A percentile compares a stretch with the other conserved stretches of the same genome.
phyloP scores from a whole-genome alignment of 2,113 vertebrate genomes.

The Hemiscyllium ocellatum region DNA sequence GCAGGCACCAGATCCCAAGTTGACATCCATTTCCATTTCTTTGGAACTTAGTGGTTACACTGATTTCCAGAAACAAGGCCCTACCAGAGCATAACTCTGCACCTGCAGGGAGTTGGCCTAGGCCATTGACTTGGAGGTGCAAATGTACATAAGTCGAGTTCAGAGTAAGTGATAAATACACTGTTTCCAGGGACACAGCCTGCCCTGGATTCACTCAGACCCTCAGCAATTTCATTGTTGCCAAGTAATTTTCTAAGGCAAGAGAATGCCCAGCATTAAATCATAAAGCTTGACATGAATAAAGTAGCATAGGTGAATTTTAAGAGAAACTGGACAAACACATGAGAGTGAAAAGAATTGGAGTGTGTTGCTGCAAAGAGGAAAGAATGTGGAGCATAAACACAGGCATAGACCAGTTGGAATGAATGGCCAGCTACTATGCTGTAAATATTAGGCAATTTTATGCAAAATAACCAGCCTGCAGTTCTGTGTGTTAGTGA shows the following conservation, averaged over 20 bases:
- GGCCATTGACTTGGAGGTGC: not conserved
- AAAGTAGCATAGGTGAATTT: no score
- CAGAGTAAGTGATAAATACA: not conserved
- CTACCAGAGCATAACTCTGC: no score
- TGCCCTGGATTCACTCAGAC: not conserved
- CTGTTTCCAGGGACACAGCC: not conserved
- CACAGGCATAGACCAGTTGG: not conserved
- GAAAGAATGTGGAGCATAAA: not conserved
- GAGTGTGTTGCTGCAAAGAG: no score
- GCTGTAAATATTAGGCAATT: not conserved
- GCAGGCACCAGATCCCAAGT: not conserved
- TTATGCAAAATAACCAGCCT: not conserved
- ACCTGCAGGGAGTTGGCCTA: not conserved
- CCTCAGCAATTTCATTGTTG: not conserved
- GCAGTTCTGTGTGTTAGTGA: not conserved
- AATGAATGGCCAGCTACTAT: not conserved
- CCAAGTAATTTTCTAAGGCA: not conserved
- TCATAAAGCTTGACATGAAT: no score
- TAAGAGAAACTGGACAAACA: no score
- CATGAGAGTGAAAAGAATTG: no score
- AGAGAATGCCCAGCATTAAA: not conserved
- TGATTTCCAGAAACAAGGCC: no score
- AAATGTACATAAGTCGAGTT: not conserved
- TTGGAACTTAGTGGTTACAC: no score
- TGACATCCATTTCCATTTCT: no score